Evolutionary conservation across 2,888 invertebrate species (phyloP).

Genomic region (Tiphia femorata): DNA sequence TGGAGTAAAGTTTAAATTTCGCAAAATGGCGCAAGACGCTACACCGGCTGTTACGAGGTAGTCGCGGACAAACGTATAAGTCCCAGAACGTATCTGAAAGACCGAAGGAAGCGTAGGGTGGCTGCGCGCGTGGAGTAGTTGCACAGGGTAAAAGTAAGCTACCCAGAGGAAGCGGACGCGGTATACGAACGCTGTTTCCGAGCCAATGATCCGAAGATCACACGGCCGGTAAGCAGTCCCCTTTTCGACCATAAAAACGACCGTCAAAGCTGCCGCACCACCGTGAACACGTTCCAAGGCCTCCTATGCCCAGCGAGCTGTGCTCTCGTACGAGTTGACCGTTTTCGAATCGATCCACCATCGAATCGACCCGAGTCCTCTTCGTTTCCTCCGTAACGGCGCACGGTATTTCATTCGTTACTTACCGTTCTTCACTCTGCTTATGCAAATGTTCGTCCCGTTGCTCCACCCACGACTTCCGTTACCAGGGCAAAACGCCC

Average conservation of each 20-base stretch:
- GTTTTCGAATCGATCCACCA: conserved; percentile 18
- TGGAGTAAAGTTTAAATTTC: not conserved
- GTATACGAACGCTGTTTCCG: conserved; percentile 34
- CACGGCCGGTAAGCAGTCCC: conserved; percentile 33
- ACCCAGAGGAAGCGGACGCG: conserved; percentile 1
- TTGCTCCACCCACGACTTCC: too few species aligned
- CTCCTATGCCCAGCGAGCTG: conserved; percentile 24
- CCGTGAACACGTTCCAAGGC: conserved; percentile 10
- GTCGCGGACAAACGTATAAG: not conserved
- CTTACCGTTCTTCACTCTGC: too few species aligned
- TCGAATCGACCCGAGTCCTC: not conserved
- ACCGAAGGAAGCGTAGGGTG: not conserved
- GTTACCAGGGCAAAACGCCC: too few species aligned
- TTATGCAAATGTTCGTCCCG: too few species aligned
- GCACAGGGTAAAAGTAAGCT: not conserved
- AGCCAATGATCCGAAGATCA: conserved; percentile 48
- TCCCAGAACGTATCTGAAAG: not conserved
- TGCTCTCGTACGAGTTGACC: not conserved
- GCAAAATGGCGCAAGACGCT: not conserved
- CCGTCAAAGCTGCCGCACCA: conserved; percentile 34
- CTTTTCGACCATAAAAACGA: conserved; percentile 34
- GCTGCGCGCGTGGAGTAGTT: not conserved
- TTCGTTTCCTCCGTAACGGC: not conserved
- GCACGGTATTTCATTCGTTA: conserved; percentile 16
- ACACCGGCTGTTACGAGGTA: not conserved